A percentile compares a stretch with the other conserved stretches of the same genome.
These are phyloP conservation scores for Heptranchias perlo DNA, from an alignment of 2,113 vertebrate species.

Conservation along the genomic window DNA sequence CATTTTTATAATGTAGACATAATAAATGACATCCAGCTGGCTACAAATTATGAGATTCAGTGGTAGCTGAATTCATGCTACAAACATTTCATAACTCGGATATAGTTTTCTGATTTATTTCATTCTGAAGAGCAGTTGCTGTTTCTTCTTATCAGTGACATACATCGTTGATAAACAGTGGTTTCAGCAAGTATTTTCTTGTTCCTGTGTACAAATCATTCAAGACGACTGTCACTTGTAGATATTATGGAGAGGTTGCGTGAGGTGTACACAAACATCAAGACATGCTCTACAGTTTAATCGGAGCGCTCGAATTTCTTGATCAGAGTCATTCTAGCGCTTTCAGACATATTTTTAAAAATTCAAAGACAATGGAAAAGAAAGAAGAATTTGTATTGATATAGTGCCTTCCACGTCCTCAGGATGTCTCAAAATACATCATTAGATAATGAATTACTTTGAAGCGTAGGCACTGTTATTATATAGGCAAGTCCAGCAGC, in stretches of 20 bases:
- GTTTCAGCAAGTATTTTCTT: not conserved
- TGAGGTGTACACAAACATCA: not conserved
- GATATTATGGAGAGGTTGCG: not conserved
- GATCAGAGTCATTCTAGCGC: not conserved
- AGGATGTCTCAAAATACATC: not conserved
- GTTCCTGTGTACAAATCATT: conserved; percentile 6
- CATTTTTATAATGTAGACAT: not conserved
- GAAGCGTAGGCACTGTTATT: not conserved
- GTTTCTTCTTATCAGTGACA: conserved; percentile 10
- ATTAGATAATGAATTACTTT: not conserved
- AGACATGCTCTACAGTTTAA: not conserved
- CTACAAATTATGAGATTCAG: not conserved
- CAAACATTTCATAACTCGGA: not conserved
- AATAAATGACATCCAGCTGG: not conserved
- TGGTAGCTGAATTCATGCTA: not conserved
- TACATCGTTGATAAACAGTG: not conserved
- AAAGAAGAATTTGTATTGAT: not conserved
- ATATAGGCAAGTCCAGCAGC: not conserved
- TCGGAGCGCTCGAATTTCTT: not conserved
- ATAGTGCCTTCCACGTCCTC: not conserved
- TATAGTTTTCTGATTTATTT: conserved; percentile 9
- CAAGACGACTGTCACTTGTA: not conserved
- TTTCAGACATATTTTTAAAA: not conserved
- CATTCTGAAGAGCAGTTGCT: conserved; percentile 13
- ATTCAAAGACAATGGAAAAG: not conserved